Base-by-base conservation (phyloP, 2,797 vertebrate species). In the Mus caroli region DNA sequence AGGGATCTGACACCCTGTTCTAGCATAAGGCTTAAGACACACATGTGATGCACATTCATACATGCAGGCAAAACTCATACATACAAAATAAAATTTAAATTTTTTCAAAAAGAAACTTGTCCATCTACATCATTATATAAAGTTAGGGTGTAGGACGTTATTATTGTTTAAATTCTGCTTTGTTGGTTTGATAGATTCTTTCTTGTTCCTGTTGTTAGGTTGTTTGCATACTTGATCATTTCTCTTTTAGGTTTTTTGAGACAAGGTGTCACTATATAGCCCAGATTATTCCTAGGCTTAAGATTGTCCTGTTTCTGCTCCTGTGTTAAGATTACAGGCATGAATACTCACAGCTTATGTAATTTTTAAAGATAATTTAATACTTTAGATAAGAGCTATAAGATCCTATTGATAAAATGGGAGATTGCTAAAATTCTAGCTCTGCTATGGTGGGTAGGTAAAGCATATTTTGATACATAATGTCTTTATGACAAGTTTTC, bases 331-430 rank as follows among this genome's bases (percentile, higher is more conserved):
- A 77, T 46, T n/a, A 13, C 19, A 62, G 31, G 20, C 73, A 26
- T 77, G 40, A 52, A 43, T 64, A 26, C 9, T 52, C 60, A 46
- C 8, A 60, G 15, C 37, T 78, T 78, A 90, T 69, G 46, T 62
- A 58, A 40, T 54, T 93, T 95, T 85, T 92, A 92, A 37, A 96
- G n/a, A 22, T 26, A 93, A 13, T 71, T 54, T 90, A 84, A 60
- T 90, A 90, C 46, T 88, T 24, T 96, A 73, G 60, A 94, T 7
- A 79, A 83, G 69, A 84, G n/a, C 67, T 31, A 46, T 82, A 79
- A 82, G n/a, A 96, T 88, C 91, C 62, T 96, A 3, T 86, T 84
- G 73, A 62, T 86, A 79, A 75, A 89, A 89, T 93, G 13, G 88
- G 34, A 95, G 54, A 92, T 7, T 85, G 14, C 31, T 91, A 85